A percentile compares a stretch with the other conserved stretches of the same genome.
Evolutionary conservation across 2,888 invertebrate genomes (phyloP).

Genomic region (Liodrosophila aerea): DNA sequence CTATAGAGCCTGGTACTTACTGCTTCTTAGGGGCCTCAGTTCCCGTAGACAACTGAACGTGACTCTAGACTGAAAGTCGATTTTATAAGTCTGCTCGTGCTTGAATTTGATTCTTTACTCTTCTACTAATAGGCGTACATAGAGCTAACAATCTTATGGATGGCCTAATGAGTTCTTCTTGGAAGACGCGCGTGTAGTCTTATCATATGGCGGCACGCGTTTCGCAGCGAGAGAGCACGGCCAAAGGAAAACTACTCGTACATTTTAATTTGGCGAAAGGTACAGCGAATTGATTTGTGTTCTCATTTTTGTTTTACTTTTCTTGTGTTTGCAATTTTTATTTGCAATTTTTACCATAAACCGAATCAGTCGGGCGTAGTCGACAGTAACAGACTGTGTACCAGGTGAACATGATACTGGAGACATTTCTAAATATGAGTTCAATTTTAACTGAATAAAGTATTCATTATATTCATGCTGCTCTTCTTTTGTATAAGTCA

Average conservation of each 20-base stretch:
- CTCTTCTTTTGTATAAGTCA: too few species aligned
- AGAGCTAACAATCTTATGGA: constrained; percentile 21
- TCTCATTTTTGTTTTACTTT: not conserved
- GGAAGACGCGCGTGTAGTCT: constrained; percentile 17
- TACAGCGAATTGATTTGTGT: constrained; percentile 10
- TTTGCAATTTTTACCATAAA: too few species aligned
- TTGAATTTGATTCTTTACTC: constrained; percentile 9
- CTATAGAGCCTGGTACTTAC: constrained; percentile 20
- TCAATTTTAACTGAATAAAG: too few species aligned
- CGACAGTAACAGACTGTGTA: too few species aligned
- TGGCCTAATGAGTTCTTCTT: constrained; percentile 46
- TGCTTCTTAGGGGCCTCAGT: constrained; percentile 37
- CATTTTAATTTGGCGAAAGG: constrained; percentile 50
- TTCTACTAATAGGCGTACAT: constrained; percentile 19
- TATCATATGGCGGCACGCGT: constrained; percentile 56
- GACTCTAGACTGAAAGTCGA: constrained; percentile 1
- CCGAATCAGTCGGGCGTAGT: too few species aligned
- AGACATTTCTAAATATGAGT: too few species aligned
- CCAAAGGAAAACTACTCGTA: constrained; percentile 44
- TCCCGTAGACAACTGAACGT: constrained; percentile 34
- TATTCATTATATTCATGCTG: too few species aligned
- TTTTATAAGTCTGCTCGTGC: constrained; percentile 51
- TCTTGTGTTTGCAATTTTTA: too few species aligned
- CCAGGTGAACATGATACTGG: too few species aligned
- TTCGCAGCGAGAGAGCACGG: not conserved